phyloP scores from a whole-genome alignment of 2,888 invertebrate species.

The Andrena trimmerana region DNA sequence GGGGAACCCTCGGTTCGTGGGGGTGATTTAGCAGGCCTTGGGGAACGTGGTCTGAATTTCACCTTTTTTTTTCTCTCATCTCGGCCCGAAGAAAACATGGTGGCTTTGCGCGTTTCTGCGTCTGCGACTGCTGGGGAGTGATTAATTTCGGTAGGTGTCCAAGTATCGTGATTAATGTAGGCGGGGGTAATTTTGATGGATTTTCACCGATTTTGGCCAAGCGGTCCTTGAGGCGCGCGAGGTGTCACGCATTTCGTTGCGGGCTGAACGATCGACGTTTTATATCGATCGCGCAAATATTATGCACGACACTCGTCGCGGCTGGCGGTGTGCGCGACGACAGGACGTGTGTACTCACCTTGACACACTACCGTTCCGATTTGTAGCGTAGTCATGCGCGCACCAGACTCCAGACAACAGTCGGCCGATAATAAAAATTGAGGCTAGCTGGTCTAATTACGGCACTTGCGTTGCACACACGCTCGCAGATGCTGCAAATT shows the following conservation, averaged over 20 bases:
- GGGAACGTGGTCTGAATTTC: background rate
- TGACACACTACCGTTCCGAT: slow-evolving; percentile 69
- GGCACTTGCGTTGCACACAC: slow-evolving; percentile 35
- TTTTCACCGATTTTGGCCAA: no score
- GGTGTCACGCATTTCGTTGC: background rate
- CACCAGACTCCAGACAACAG: slow-evolving; percentile 66
- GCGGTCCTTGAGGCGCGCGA: no score
- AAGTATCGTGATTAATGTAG: no score
- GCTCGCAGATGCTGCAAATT: slow-evolving; percentile 37
- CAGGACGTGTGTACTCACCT: slow-evolving; percentile 61
- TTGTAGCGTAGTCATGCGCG: slow-evolving; percentile 71
- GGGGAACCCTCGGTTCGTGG: slow-evolving; percentile 14
- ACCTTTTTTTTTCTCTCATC: background rate
- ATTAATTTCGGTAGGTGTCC: no score
- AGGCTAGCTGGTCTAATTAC: slow-evolving; percentile 70
- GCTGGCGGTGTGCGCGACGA: slow-evolving; percentile 9
- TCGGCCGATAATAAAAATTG: slow-evolving; percentile 70
- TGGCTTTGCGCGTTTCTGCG: no score
- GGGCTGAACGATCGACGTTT: slow-evolving; percentile 24
- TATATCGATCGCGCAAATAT: slow-evolving; percentile 56
- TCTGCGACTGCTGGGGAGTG: no score
- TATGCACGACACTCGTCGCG: slow-evolving; percentile 34
- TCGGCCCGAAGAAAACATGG: no score
- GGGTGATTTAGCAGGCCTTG: slow-evolving; percentile 14
- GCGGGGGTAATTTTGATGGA: no score